Base-by-base conservation (phyloP, 2,113 vertebrate species). In the Pseudorectes ferrugineus region DNA sequence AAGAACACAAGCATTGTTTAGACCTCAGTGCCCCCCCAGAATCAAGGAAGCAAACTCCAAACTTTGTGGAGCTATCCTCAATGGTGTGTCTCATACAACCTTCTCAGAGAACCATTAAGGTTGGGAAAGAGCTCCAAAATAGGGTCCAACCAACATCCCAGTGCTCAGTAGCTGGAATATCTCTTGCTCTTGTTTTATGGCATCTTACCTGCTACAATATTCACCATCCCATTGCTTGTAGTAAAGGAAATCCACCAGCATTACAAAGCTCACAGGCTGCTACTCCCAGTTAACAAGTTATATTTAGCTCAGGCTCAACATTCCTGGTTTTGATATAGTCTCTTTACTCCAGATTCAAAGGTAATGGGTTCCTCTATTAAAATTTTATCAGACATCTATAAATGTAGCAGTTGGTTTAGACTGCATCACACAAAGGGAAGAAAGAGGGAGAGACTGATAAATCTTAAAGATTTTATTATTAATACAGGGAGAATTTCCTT, bases 401-500 rank as follows among this genome's bases (percentile, higher is more conserved):
- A 97, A 97, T 78, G 96, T 33, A 97, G 96, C 96, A 87, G 96
- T 97, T 97, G 94, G 85, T 97, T 96, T 89, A 94, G 95, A 98
- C 85, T 96, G 93, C 65, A 81, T 91, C 31, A 28, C 95, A 96
- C 95, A 96, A 94, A 94, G 92, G 18, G 40, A 92, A 94, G 94
- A 94, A 96, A 96, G 75, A 96, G 43, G 85, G 95, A 96, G 92
- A 97, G 77, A 57, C 92, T 95, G 97, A 98, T 98, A 98, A 98
- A 97, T 97, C 97, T 97, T 96, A 77, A 92, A 88, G 93, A 97
- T 97, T 98, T 97, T 97, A 95, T 97, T 98, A 97, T 98, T 97
- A 97, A 98, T 98, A 97, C 59, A 42, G 74, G 94, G 85, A 97
- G 96, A 97, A 97, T 95, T 97, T 97, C 97, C 95, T 97, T 98